Conservation (phyloP, 2,888 invertebrate species). For the Pristionchus exspectatus region DNA sequence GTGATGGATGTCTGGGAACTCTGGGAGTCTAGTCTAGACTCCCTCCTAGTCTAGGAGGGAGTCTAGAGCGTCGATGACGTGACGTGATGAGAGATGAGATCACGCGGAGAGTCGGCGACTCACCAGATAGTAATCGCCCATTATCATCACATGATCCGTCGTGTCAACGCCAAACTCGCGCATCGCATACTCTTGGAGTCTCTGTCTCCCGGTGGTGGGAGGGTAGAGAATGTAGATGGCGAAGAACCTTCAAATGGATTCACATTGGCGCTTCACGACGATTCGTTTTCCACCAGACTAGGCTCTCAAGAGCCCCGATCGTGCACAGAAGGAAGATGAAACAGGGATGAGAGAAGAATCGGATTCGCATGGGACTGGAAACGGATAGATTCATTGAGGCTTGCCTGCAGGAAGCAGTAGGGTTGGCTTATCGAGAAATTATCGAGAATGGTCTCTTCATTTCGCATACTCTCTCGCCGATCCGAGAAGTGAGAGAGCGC, state of each 20-base stretch:
- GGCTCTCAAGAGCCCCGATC: neutral
- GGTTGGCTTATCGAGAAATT: neutral
- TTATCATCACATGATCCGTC: neutral
- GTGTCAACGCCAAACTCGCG: neutral
- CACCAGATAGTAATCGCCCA: conserved; percentile 26
- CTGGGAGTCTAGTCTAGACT: neutral
- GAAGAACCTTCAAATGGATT: neutral
- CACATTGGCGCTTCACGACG: neutral
- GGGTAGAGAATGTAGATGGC: neutral
- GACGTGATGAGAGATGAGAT: neutral
- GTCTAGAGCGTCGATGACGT: too few relatives aligned
- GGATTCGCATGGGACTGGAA: neutral
- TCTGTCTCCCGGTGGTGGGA: neutral
- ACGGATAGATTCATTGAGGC: neutral
- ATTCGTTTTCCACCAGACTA: neutral
- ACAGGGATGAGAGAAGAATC: neutral
- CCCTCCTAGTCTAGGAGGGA: too few relatives aligned
- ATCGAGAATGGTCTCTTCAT: too few relatives aligned
- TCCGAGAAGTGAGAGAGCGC: too few relatives aligned
- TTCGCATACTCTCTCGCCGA: too few relatives aligned
- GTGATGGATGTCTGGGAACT: neutral
- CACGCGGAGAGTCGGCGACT: neutral
- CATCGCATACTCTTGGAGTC: neutral
- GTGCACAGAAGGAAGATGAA: neutral
- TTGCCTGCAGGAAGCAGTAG: neutral